phyloP scores from a whole-genome alignment of 2,888 invertebrate species.

The Lepidocyrtoides sp. region DNA sequence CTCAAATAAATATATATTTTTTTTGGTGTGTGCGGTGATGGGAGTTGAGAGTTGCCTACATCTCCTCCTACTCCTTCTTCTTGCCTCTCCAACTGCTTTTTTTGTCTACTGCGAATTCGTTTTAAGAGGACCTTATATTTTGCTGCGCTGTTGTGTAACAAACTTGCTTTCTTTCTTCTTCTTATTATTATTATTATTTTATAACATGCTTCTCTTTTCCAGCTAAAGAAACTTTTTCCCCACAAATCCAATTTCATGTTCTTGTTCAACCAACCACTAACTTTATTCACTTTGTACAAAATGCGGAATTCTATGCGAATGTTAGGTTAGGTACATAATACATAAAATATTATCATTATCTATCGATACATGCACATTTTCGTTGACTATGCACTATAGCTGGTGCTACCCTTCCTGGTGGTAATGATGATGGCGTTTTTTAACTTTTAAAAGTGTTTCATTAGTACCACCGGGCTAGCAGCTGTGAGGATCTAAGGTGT shows the following conservation, averaged over 20 bases:
- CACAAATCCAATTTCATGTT: constrained; percentile 77
- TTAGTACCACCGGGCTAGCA: background rate
- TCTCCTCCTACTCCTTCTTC: constrained; percentile 29
- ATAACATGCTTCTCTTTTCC: background rate
- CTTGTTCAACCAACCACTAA: constrained; percentile 66
- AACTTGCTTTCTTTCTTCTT: background rate
- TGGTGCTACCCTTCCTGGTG: too few relatives aligned
- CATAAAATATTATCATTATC: background rate
- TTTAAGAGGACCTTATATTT: background rate
- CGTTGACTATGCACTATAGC: too few relatives aligned
- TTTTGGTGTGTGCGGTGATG: background rate
- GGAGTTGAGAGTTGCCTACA: background rate
- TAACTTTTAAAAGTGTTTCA: background rate
- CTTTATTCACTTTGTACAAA: constrained; percentile 38
- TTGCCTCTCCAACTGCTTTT: background rate
- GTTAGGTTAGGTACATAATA: background rate
- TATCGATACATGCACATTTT: background rate
- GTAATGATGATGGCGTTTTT: background rate
- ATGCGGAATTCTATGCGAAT: constrained; percentile 19
- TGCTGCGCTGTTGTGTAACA: background rate
- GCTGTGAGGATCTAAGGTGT: constrained; percentile 57
- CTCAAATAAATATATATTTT: constrained; percentile 41
- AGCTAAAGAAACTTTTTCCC: constrained; percentile 32
- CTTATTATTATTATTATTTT: background rate
- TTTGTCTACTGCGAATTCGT: background rate